Percentiles rank a stretch among this genome's conserved stretches.
phyloP scores from a whole-genome alignment of 2,888 invertebrate species.

The Idaea aversata region DNA sequence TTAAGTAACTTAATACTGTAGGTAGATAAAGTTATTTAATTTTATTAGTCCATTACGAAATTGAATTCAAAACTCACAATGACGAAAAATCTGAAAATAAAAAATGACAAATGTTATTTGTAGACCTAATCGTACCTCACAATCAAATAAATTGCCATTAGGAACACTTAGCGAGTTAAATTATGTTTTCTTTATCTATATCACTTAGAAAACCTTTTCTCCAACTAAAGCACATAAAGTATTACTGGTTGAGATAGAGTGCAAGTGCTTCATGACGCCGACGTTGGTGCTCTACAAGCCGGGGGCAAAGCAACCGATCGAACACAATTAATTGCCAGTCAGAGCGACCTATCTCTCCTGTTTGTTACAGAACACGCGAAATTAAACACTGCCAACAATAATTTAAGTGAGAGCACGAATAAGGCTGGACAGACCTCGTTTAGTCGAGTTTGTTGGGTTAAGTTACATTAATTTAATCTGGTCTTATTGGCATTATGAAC shows the following conservation, averaged over 20 bases:
- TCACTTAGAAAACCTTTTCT: background rate
- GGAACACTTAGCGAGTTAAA: background rate
- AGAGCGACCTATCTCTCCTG: constrained; percentile 45
- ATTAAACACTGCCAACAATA: constrained; percentile 23
- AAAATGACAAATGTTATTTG: background rate
- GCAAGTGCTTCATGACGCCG: background rate
- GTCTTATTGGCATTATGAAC: background rate
- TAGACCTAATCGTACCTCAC: background rate
- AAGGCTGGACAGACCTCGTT: constrained; percentile 7
- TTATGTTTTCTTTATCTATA: background rate
- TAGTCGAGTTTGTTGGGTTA: background rate
- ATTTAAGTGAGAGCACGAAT: constrained; percentile 21
- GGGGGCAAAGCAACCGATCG: constrained; percentile 26
- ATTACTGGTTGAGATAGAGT: background rate
- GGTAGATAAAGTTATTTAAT: background rate
- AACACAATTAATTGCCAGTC: constrained; percentile 49
- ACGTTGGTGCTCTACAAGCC: constrained; percentile 16
- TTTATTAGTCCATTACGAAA: no score
- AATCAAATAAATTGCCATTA: background rate
- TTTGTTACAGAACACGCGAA: constrained; percentile 36
- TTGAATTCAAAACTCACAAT: background rate
- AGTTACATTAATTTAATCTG: background rate
- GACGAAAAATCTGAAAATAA: background rate
- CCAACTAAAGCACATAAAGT: background rate
- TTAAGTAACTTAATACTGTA: background rate